Evolutionary conservation across 2,888 invertebrate genomes (phyloP).

Genomic region (Cantharis flavilabris): DNA sequence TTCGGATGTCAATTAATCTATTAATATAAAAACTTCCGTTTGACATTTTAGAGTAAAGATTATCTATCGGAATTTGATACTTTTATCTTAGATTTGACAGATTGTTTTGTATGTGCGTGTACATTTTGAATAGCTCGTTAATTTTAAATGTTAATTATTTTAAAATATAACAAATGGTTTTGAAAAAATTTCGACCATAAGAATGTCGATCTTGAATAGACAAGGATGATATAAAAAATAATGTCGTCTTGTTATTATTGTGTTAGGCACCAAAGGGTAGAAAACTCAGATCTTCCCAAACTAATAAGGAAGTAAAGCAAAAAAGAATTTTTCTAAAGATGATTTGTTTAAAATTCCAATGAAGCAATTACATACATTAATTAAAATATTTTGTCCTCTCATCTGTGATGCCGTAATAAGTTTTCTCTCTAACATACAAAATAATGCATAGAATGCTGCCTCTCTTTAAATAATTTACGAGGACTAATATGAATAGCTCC

Average conservation of each 20-base stretch:
- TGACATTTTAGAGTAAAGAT: constrained; percentile 18
- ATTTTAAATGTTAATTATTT: constrained; percentile 18
- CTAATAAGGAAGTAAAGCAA: not conserved
- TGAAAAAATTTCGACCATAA: not conserved
- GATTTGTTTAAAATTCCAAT: constrained; percentile 11
- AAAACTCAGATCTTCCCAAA: not conserved
- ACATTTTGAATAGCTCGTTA: constrained; percentile 15
- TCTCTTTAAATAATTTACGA: constrained; percentile 35
- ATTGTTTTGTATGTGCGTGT: constrained; percentile 8
- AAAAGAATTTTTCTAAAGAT: not conserved
- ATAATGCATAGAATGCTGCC: not conserved
- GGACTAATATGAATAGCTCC: constrained; percentile 40
- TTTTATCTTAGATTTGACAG: constrained; percentile 25
- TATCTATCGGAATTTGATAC: constrained; percentile 18
- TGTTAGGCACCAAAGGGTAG: not conserved
- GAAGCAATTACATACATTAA: constrained; percentile 28
- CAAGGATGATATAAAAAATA: not conserved
- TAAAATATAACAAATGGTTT: constrained; percentile 17
- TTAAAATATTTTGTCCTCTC: constrained; percentile 30
- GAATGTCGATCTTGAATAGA: not conserved
- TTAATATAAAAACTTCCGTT: constrained; percentile 27
- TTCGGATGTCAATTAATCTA: constrained; percentile 45
- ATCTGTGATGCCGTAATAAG: constrained; percentile 23
- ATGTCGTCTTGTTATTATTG: not conserved
- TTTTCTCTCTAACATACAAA: constrained; percentile 6